Evolutionary conservation across 23 tunicate species (phyloP), one percentile per base, ranked within the genome.

Genomic region (Halocynthia aurantium): DNA sequence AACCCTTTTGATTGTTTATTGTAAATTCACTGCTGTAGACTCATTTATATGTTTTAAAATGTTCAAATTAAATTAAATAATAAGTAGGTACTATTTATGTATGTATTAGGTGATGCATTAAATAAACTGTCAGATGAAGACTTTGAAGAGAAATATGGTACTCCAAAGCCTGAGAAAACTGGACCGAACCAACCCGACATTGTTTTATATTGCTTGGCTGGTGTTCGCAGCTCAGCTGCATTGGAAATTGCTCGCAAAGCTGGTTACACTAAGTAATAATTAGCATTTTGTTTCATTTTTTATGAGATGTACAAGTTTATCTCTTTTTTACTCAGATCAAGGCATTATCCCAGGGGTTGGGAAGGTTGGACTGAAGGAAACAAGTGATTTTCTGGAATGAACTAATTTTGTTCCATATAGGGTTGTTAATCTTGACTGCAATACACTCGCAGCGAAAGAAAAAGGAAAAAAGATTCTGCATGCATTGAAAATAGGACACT

Each of bases 261-360:
- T 49, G 91, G 91, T 7, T 91, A 54, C 73, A 15, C 62, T 18
- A 86, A 86, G 51, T 76, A 74, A 11, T 51, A 6, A 9, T 67
- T 11, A n/a, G 12, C 20, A n/a, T 5, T 11, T 2, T 12, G 12
- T 67, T 17, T n/a, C 20, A 67, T 67, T 11, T 11, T 67, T 2
- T 67, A 17, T 18, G 22, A 11, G 17, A 11, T 21, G 22, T 19
- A 67, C 20, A 2, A 11, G 72, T 58, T 58, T 1, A 15, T 58
- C 4, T 13, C 64, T 58, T 58, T 52, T 54, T 54, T 53, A 54
- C 22, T 8, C 62, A 74, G 78, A n/a, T 74, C 84, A 22, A 85
- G 78, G 53, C 97, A 91, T 52, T 91, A 70, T 40, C 74, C 83
- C 5, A 87, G 86, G 49, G 97, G 97, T 8, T 91, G 84, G 84